Base-by-base conservation (phyloP, 2,888 invertebrate genomes). In the Brachyptera risi region DNA sequence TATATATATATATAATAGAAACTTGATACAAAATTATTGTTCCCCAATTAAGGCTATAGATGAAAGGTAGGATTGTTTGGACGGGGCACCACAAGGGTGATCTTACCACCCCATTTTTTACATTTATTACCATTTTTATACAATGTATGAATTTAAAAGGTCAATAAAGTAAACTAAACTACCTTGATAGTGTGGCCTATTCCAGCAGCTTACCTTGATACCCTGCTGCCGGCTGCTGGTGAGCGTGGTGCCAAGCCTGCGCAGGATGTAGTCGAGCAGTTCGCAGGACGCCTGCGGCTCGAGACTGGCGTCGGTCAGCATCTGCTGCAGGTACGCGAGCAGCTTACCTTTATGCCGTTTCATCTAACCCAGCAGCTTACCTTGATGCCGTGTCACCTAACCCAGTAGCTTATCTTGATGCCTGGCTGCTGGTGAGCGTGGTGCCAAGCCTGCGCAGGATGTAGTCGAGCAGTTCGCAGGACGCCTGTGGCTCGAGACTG, bases 401-500 rank as follows among this genome's bases (percentile, higher is more conserved):
- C n/a, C n/a, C n/a, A n/a, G n/a, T n/a, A n/a, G n/a, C n/a, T n/a
- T n/a, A n/a, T n/a, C n/a, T n/a, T n/a, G n/a, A n/a, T n/a, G n/a
- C n/a, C n/a, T 96, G 77, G 23, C 90, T 89, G 44, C 84, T 80
- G 42, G 87, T 85, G 68, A 92, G 90, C 58, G 87, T 84, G 26
- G 94, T 94, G 58, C 91, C 87, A 15, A 96, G 79, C 24, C 95
- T 78, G 68, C 91, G 81, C 69, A 94, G 80, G 74, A 96, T 92
- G 77, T 96, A 96, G 72, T 92, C 92, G 59, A 96, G 78, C 54
- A 94, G 89, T 70, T 96, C 95, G 64, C 87, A 86, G 49, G 92
- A 89, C 35, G 87, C 79, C 60, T 59, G 60, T n/a, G 65, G 60
- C 23, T 65, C 65, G 69, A 71, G 79, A 67, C 75, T 77, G 56